A percentile compares a stretch with the other conserved stretches of the same genome.
Conservation (phyloP, 2,797 vertebrate species). For the Epinephelus awoara region DNA sequence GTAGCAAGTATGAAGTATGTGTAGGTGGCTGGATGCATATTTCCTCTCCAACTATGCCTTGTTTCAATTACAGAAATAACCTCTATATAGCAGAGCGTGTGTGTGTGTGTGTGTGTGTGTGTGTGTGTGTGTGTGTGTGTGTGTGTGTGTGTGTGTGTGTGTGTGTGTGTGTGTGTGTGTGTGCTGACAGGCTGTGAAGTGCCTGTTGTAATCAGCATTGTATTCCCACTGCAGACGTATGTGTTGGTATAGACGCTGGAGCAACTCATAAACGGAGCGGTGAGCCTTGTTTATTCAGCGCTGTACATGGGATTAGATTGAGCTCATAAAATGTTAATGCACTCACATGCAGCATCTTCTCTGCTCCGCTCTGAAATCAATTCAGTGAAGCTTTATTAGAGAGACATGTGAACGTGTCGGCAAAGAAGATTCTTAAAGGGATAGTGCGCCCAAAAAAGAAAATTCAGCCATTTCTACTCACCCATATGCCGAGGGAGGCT, state of each 20-base stretch:
- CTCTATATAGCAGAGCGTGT: conserved; percentile 5
- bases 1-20: conserved; percentile 53
- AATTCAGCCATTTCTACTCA: too few species aligned
- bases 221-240: conserved; percentile 12
- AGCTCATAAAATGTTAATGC: conserved; percentile 31
- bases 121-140: conserved; percentile 24
- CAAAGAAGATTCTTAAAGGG: not conserved
- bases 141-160: conserved; percentile 24
- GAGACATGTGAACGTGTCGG: not conserved
- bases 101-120: conserved; percentile 24
- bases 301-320: conserved; percentile 11
- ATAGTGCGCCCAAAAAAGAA: too few species aligned
- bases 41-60: conserved; percentile 21
- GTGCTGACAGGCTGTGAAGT: conserved; percentile 11
- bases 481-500: too few species aligned
- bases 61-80: conserved; percentile 49
- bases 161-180: conserved; percentile 24
- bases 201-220: conserved; percentile 4
- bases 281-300: conserved; percentile 17
- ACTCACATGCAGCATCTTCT: conserved; percentile 10
- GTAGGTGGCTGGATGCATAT: conserved; percentile 63
- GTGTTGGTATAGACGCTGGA: conserved; percentile 2
- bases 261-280: conserved; percentile 11
- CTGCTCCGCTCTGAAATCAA: not conserved
- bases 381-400: conserved; percentile 3